Base-by-base conservation (phyloP, 2,113 vertebrate genomes). In the Panthera uncia region DNA sequence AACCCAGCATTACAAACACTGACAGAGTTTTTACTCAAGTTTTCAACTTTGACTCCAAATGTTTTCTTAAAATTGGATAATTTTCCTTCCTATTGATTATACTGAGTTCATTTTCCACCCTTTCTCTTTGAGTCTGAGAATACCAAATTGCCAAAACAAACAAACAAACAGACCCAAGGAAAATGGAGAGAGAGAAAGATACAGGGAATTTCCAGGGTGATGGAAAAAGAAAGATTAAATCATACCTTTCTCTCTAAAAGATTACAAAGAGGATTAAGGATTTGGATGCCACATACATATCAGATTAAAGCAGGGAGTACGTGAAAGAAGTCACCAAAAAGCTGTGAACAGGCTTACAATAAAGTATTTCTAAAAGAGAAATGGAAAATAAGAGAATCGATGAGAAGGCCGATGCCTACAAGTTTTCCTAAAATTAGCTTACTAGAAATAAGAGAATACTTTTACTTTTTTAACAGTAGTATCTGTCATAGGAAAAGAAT, bases 331-430 rank as follows among this genome's bases (percentile, higher is more conserved):
- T 61, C 7, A 65, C 6, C 41, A 48, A 4, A 95, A 80, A 93
- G 65, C 33, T 76, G 13, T 50, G 19, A 41, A 41, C 2, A 63
- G 21, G 36, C 4, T 76, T 80, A 93, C 18, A 15, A 68, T 65
- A 82, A 86, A 38, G 55, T 31, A 48, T 57, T 93, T 94, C 57
- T 84, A 74, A 78, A 95, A 55, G 45, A 21, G 84, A 91, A 95
- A 83, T 68, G 33, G 45, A 94, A 83, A 94, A 61, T 5, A n/a
- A 1, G 8, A 83, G 29, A 92, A 33, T 25, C 80, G 87, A 18
- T 31, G 5, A 16, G 18, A 89, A 16, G 36, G 68, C 61, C 73
- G 52, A 79, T 21, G 76, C 9, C 25, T 66, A 36, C 19, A 9
- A 52, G 63, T 65, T 82, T 79, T 52, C 41, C 50, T 78, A 36